phyloP scores from a whole-genome alignment of 2,113 vertebrate genomes.

The Gorsachius goisagi region DNA sequence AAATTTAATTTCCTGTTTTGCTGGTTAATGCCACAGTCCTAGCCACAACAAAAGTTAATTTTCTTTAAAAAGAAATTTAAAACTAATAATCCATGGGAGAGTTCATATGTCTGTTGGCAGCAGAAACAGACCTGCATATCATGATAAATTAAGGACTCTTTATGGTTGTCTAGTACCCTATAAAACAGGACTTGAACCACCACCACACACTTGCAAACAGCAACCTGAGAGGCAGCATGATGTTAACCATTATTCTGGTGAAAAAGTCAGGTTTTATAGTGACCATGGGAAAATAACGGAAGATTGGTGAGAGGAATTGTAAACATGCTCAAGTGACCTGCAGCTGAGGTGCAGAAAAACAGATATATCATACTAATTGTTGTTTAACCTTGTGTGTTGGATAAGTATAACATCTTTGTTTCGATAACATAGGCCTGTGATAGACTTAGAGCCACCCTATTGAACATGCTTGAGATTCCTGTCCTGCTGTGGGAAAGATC shows the following conservation, averaged over 20 bases:
- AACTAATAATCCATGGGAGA: neutral
- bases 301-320: neutral
- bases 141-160: neutral
- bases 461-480: neutral
- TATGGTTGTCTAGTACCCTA: neutral
- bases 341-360: neutral
- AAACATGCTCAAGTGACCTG: neutral
- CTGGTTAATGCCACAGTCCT: neutral
- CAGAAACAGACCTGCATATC: neutral
- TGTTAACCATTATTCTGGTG: neutral
- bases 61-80: neutral
- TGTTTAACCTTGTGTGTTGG: neutral
- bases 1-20: constrained; percentile 17
- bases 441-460: neutral
- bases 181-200: neutral
- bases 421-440: neutral
- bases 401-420: neutral
- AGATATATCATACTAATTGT: neutral
- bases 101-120: neutral
- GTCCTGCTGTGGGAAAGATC: neutral
- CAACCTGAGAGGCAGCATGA: neutral
- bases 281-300: neutral
- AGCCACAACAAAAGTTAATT: neutral
- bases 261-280: neutral
- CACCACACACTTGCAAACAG: neutral